Base-by-base conservation (phyloP, 2,113 vertebrate genomes). In the Anolis carolinensis region DNA sequence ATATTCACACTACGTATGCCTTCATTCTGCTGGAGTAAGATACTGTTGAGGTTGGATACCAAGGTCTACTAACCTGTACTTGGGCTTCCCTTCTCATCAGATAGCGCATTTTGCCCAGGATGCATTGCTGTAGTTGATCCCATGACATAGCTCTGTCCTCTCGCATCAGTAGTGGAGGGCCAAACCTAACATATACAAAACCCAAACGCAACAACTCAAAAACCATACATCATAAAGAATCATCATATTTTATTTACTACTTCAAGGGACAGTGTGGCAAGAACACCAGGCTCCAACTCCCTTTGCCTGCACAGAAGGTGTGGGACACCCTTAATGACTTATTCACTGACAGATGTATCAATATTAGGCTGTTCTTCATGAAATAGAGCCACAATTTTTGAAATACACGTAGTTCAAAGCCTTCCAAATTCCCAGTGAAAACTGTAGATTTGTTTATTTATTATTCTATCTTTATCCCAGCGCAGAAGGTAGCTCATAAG, bases 101-200 rank as follows among this genome's bases (percentile, higher is more conserved):
- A 72, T 95, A 96, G 90, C 93, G 96, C 89, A 98, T 95, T 88
- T 97, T 97, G 91, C 94, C 96, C 90, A 99, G 96, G 92, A 99
- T 95, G 89, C 96, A 95, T 89, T 97, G 97, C 92, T 97, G 97
- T 13, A 99, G 96, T 93, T 98, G 97, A 48, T 96, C 96, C 98
- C 98, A 99, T 39, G 98, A 98, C 80, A 97, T 21, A 6, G 91
- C 92, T 82, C 97, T 96, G 91, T 98, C 98, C 92, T 98, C 98
- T 39, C 91, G 88, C 88, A 98, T 93, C 91, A 98, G 90, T 84
- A 99, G 97, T 0, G 98, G 98, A 0, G 98, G 98, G 9, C 98
- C 98, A 1, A 99, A 99, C 92, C 98, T 99, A 92, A 18, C 9
- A 14, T 8, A 13, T 25, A 74, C 7, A 72, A 74, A 74, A 25